phyloP scores from a whole-genome alignment of 2,797 vertebrate genomes.

The Chiloscyllium punctatum region DNA sequence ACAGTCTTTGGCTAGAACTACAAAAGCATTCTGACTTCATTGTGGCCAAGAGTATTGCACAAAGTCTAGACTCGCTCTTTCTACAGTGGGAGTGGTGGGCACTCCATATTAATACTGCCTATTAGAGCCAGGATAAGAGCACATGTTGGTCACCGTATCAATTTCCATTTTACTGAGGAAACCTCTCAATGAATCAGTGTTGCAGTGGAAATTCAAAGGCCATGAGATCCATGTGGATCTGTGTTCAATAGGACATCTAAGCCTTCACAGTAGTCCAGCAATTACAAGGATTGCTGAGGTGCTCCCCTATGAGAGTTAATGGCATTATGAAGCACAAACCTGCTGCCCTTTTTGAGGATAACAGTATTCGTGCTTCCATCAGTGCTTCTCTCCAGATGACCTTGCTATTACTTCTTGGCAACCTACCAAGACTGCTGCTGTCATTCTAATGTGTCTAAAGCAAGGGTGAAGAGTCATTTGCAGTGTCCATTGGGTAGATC shows the following conservation, averaged over 20 bases:
- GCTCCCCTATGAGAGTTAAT: neutral
- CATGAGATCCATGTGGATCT: no score
- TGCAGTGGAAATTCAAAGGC: neutral
- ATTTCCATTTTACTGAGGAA: neutral
- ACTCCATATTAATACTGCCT: neutral
- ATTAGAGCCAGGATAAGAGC: neutral
- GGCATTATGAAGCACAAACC: neutral
- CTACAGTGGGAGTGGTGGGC: neutral
- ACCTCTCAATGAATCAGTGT: neutral
- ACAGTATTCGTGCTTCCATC: neutral
- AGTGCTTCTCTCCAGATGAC: neutral
- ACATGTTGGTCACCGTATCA: neutral
- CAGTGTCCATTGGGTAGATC: neutral
- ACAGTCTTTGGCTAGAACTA: neutral
- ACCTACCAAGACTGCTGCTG: neutral
- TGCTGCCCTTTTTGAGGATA: no score
- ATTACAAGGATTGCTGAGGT: neutral
- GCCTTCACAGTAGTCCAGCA: neutral
- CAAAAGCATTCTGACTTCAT: neutral
- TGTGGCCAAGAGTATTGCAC: neutral
- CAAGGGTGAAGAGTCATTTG: neutral
- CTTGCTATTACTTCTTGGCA: neutral
- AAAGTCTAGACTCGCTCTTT: neutral
- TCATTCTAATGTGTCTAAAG: neutral
- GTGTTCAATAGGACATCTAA: no score